Percentiles rank a stretch among this genome's conserved stretches.
Evolutionary conservation across 2,888 invertebrate genomes (phyloP).

Genomic region (Zygogramma bicolorata): DNA sequence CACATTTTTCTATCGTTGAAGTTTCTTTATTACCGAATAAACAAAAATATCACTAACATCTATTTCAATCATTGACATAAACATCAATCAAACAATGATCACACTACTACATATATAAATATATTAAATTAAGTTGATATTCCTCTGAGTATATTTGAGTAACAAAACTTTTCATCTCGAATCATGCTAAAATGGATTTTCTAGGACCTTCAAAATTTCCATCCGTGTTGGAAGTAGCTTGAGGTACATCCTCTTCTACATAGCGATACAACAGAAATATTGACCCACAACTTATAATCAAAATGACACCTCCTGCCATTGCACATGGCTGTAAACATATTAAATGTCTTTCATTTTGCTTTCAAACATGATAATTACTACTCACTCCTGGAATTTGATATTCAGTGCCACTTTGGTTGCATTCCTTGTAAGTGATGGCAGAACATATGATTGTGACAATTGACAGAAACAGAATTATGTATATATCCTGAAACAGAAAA

Average conservation of each 20-base stretch:
- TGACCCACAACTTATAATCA: constrained; percentile 50
- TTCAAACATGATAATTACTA: background rate
- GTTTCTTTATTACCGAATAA: too few species aligned
- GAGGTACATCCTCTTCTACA: constrained; percentile 41
- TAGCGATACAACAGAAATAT: constrained; percentile 53
- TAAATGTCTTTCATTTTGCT: background rate
- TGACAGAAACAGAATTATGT: background rate
- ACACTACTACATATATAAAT: background rate
- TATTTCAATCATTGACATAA: background rate
- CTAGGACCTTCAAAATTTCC: background rate
- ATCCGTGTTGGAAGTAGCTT: background rate
- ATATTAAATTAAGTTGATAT: background rate
- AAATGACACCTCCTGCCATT: constrained; percentile 45
- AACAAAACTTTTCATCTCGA: background rate
- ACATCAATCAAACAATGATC: background rate
- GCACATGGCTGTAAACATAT: constrained; percentile 47
- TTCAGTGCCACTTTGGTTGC: background rate
- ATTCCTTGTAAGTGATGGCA: constrained; percentile 1
- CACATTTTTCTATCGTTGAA: too few species aligned
- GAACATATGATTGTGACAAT: constrained; percentile 9
- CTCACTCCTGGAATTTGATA: constrained; percentile 31
- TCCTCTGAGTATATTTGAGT: background rate
- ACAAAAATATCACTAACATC: too few species aligned
- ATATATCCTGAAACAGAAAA: constrained; percentile 16
- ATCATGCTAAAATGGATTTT: constrained; percentile 22